Evolutionary conservation across 2,113 vertebrate genomes (phyloP), one percentile per base, ranked within the genome.

Genomic region (Bungarus multicinctus): DNA sequence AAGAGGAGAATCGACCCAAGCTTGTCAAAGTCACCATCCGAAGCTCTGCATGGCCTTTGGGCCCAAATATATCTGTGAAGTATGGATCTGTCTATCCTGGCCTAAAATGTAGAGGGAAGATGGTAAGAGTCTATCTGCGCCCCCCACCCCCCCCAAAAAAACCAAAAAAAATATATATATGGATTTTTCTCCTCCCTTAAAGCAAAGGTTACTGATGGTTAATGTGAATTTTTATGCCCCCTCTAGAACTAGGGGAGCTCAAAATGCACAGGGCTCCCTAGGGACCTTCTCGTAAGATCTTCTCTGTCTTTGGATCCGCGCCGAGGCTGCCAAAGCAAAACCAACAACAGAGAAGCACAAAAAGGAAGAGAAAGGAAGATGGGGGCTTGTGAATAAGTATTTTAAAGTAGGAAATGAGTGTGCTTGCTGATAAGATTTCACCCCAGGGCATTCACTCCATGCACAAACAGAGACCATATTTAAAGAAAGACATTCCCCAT

Each of bases 141-240:
- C n/a, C n/a, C n/a, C 58, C 47, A 6, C 5, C 5, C 45, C 45
- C 45, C 58, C 4, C 47, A 47, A 45, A 45, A 45, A 45, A 43
- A n/a, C n/a, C n/a, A 43, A 43, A 43, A 43, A 43, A 43, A 43
- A 43, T 3, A 43, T n/a, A n/a, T n/a, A 50, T 52, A 54, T 74
- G 43, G 43, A 93, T 69, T 34, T 6, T 9, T 2, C 30, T 43
- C 30, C 34, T 90, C n/a, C 60, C 50, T 92, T 93, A 89, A 93
- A 89, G 69, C 69, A 93, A 90, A 93, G 92, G 92, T 90, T 93
- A 86, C 69, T 60, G 54, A 27, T 85, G 30, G 43, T 93, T 90
- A 93, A 93, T 90, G 54, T 60, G 55, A 27, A 86, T 86, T 90
- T 93, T 90, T 93, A 89, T 93, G 50, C 69, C 60, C 74, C 88